A percentile compares a stretch with the other conserved stretches of the same genome.
phyloP scores from a whole-genome alignment of 2,797 vertebrate species.

The Geotrypetes seraphini region DNA sequence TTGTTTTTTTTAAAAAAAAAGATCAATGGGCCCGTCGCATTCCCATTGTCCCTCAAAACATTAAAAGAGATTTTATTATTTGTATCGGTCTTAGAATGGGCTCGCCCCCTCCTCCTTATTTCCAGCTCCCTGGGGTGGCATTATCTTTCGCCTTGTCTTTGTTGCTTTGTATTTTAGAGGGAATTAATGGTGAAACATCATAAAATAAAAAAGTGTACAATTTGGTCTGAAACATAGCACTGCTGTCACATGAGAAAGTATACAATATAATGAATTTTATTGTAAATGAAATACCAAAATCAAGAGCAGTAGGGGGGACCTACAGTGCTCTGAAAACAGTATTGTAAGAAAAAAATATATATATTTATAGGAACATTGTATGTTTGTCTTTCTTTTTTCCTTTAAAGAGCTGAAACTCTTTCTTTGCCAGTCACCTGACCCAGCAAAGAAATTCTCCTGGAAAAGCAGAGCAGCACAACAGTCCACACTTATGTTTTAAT shows the following conservation, averaged over 20 bases:
- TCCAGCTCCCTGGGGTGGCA: conserved; percentile 35
- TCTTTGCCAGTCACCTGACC: conserved; percentile 27
- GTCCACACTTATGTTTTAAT: no score
- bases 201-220: conserved; percentile 29
- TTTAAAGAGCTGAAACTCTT: conserved; percentile 41
- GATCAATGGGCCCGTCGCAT: conserved; percentile 60
- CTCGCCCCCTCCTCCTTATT: conserved; percentile 33
- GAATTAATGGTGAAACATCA: conserved; percentile 40
- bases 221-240: conserved; percentile 51
- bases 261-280: conserved; percentile 41
- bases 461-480: no score
- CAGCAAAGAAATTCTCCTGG: conserved; percentile 35
- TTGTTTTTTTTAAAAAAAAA: conserved; percentile 59
- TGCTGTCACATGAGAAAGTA: conserved; percentile 28
- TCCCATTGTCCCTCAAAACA: conserved; percentile 60
- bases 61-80: conserved; percentile 62
- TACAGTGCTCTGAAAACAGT: conserved; percentile 32
- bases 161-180: conserved; percentile 40
- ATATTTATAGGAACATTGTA: conserved; percentile 28
- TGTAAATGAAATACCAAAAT: conserved; percentile 33
- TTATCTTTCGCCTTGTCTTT: conserved; percentile 29
- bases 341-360: conserved; percentile 37
- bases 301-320: conserved; percentile 40
- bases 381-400: conserved; percentile 12
- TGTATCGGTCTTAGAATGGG: conserved; percentile 63